Evolutionary conservation across 2,888 invertebrate species (phyloP).

Genomic region (Eristalis pertinax): DNA sequence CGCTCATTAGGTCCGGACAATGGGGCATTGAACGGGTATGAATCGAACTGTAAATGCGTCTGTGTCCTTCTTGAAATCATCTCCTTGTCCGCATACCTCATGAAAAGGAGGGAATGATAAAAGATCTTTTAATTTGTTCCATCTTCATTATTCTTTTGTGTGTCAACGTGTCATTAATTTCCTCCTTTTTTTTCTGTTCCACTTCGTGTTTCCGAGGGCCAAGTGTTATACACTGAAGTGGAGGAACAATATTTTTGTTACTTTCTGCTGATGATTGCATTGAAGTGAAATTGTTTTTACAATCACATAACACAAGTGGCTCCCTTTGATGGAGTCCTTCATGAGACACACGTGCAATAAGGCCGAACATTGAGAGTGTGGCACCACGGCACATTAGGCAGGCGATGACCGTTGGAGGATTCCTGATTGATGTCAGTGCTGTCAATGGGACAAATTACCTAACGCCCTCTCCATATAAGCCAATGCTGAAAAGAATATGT

Average conservation of each 20-base stretch:
- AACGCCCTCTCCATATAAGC: background rate
- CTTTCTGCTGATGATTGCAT: slow-evolving; percentile 11
- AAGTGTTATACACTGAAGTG: background rate
- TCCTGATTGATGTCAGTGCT: background rate
- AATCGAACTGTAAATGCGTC: slow-evolving; percentile 57
- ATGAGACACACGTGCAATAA: background rate
- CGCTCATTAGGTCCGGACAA: slow-evolving; percentile 59
- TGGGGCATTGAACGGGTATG: slow-evolving; percentile 23
- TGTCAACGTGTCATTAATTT: slow-evolving; percentile 47
- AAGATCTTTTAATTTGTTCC: slow-evolving; percentile 56
- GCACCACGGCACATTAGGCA: background rate
- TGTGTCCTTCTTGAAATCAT: slow-evolving; percentile 44
- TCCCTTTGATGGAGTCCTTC: background rate
- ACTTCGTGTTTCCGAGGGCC: background rate
- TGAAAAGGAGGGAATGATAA: slow-evolving; percentile 18
- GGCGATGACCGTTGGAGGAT: background rate
- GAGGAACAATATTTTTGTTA: background rate
- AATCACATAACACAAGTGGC: background rate
- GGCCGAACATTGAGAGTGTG: background rate
- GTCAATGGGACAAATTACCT: background rate
- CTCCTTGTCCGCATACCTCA: background rate
- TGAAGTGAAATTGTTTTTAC: background rate
- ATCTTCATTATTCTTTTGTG: slow-evolving; percentile 55
- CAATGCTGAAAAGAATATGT: background rate
- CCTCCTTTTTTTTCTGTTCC: slow-evolving; percentile 1